Evolutionary conservation across 2,797 vertebrate genomes (phyloP).

Genomic region (Helarctos malayanus): DNA sequence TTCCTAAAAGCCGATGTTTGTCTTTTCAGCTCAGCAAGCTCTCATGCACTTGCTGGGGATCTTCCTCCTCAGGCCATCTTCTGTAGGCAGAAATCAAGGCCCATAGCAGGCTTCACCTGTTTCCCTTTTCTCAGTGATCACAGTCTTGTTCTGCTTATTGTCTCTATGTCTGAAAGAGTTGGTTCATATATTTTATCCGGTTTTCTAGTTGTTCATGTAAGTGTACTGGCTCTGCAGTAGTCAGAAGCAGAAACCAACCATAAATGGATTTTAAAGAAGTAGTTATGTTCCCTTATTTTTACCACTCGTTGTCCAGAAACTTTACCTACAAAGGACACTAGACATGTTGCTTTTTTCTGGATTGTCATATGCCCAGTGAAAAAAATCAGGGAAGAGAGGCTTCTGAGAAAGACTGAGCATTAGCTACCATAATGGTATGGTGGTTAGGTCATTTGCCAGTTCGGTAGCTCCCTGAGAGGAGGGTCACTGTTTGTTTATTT

Average conservation of each 20-base stretch:
- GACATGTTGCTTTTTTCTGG: not conserved
- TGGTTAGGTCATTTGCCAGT: not conserved
- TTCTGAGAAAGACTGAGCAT: not conserved
- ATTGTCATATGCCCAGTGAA: not conserved
- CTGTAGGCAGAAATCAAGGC: not conserved
- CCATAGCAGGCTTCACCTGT: not conserved
- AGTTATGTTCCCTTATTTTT: not conserved
- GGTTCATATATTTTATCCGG: not conserved
- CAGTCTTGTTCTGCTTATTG: not conserved
- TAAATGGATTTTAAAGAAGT: not conserved
- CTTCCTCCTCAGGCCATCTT: not conserved
- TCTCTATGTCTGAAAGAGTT: not conserved
- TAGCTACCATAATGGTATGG: not conserved
- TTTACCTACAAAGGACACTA: not conserved
- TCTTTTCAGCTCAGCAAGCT: not conserved
- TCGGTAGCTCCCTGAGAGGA: not conserved
- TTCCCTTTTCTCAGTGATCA: not conserved
- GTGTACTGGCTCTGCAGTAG: not conserved
- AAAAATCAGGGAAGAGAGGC: not conserved
- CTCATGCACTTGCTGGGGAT: not conserved
- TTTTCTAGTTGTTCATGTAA: slow-evolving; percentile 33
- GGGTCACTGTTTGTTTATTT: not conserved
- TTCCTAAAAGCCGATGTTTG: not conserved
- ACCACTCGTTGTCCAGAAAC: not conserved
- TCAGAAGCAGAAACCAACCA: not conserved